Base-by-base conservation (phyloP, 2,888 invertebrate genomes). In the Heliconius sara region DNA sequence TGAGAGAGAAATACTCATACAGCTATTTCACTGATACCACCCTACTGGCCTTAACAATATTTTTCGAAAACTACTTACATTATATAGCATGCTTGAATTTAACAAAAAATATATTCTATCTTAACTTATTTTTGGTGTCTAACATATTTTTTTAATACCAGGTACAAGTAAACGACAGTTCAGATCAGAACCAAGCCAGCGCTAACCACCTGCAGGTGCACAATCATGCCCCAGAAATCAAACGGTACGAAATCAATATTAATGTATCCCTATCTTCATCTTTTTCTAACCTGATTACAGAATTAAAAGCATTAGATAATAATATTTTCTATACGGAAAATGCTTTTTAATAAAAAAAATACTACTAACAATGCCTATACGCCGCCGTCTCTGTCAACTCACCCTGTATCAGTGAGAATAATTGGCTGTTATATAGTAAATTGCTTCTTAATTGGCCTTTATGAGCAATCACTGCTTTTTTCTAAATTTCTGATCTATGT, bases 161-260 rank as follows among this genome's bases (percentile, higher is more conserved):
- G 88, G 85, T 89, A 63, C 90, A 89, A 72, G 82, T 87, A 30
- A 87, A 84, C 84, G 93, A 90, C 81, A 84, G 80, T 39, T 78
- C 84, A 19, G 85, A 86, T 86, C 52, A 52, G 19, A 87, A 47
- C 82, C 79, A 57, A 81, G 34, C 80, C 74, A 81, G 75, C 77
- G 80, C 79, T 82, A 86, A 84, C 83, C 85, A 85, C 79, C 83
- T 87, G 52, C 87, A 87, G 0, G 87, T 86, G 82, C 83, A 82
- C 75, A 75, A 75, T 79, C 80, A 80, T 73, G 81, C 88, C 80
- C 89, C 90, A 2, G 94, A 94, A 84, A 89, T 94, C 25, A 93
- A 91, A 83, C 92, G 94, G 94, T 94, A 63, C 81, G 81, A 71
- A 57, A 22, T 19, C 34, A 13, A 19, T 16, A 2, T 6, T 25